phyloP scores from a whole-genome alignment of 2,888 invertebrate species.

The Tetrapedia diversipes region DNA sequence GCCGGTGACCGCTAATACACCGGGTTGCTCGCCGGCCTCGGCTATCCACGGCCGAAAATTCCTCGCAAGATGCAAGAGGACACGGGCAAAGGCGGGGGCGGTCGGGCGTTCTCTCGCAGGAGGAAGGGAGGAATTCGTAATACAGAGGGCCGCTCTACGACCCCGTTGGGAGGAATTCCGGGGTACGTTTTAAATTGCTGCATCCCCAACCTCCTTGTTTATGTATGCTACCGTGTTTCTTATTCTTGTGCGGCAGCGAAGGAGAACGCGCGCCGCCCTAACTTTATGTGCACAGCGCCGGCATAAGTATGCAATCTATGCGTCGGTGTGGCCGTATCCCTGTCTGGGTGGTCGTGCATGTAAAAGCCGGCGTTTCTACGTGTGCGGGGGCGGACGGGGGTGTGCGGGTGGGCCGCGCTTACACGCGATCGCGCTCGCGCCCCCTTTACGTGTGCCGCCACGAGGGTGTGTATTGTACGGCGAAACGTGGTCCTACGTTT shows the following conservation, averaged over 20 bases:
- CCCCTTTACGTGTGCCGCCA: background rate
- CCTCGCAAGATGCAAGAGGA: constrained; percentile 65
- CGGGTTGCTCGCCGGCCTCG: constrained; percentile 62
- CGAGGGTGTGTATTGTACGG: constrained; percentile 73
- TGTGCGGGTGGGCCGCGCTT: constrained; percentile 35
- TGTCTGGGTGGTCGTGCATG: constrained; percentile 41
- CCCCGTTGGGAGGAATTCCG: constrained; percentile 83
- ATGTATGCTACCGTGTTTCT: constrained; percentile 83
- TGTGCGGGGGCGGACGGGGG: constrained; percentile 9
- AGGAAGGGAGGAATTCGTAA: constrained; percentile 81
- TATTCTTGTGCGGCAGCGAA: constrained; percentile 82
- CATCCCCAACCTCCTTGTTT: constrained; percentile 83
- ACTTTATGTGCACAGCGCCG: constrained; percentile 81
- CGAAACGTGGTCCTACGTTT: constrained; percentile 76
- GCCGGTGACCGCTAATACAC: constrained; percentile 51
- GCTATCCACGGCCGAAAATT: constrained; percentile 72
- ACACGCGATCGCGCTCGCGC: constrained; percentile 47
- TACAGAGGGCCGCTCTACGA: constrained; percentile 82
- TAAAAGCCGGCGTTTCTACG: constrained; percentile 11
- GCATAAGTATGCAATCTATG: constrained; percentile 81
- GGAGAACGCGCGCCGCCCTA: constrained; percentile 74
- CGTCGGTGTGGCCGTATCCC: constrained; percentile 64
- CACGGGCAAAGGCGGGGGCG: constrained; percentile 53
- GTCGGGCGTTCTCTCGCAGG: constrained; percentile 32
- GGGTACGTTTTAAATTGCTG: constrained; percentile 83